Conservation (phyloP, 2,113 vertebrate genomes). For the Gymnobelideus leadbeateri region DNA sequence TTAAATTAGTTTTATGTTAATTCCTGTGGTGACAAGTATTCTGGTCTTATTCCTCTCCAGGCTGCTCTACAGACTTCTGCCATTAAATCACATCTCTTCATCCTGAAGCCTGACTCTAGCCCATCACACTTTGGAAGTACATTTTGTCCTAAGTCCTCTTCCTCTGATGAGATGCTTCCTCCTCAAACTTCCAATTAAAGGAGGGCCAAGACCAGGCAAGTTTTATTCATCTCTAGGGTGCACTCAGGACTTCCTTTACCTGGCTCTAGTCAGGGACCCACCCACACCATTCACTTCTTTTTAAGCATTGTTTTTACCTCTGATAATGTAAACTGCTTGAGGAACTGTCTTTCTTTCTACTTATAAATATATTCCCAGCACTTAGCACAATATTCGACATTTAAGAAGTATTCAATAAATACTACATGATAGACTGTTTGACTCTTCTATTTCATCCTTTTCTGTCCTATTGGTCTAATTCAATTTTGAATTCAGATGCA, state of each 20-base stretch:
- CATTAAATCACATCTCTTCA: fast-evolving
- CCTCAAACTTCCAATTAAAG: background rate
- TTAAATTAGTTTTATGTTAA: background rate
- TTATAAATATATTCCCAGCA: no score
- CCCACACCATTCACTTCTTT: background rate
- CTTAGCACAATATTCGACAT: no score
- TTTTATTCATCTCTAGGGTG: background rate
- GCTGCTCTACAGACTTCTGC: background rate
- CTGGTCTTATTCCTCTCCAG: background rate
- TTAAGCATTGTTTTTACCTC: background rate
- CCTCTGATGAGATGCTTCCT: background rate
- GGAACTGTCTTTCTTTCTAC: no score
- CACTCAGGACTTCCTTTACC: background rate
- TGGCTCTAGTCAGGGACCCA: background rate
- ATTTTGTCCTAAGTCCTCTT: background rate
- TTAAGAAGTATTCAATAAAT: no score
- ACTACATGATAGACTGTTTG: no score
- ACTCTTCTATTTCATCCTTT: no score
- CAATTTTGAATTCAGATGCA: no score
- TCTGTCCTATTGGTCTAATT: no score
- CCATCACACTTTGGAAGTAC: background rate
- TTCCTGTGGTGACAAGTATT: background rate
- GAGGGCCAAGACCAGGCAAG: background rate
- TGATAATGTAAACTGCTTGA: background rate
- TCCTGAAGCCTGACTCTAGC: background rate